Evolutionary conservation across 2,113 vertebrate species (phyloP), one percentile per base, ranked within the genome.

Genomic region (Solea senegalensis): DNA sequence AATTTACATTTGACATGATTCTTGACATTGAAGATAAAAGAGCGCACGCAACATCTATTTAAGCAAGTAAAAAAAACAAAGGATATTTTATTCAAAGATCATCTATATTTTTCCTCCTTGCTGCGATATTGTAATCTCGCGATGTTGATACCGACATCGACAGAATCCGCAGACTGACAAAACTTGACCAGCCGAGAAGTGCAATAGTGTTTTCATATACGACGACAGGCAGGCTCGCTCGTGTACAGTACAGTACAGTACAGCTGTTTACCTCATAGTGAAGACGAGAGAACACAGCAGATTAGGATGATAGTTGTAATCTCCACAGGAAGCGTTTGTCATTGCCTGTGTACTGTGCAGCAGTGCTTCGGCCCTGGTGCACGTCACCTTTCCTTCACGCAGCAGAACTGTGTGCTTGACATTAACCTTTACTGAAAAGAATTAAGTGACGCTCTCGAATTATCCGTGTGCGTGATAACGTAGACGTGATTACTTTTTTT

Each of bases 341-440:
- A 76, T 21, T 52, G 82, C 82, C 84, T 89, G 86, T 88, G 85
- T 81, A 86, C 89, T 92, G 91, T 91, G 91, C 92, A 91, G 86
- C 82, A 77, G 82, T 72, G 82, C 64, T 82, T 85, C 64, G 74
- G 61, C 78, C 75, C 65, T 43, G 43, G 60, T 76, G 83, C 58
- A 73, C 58, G 65, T 76, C 76, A 61, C 59, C 46, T 62, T 62
- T 60, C 56, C 64, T 78, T 72, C 45, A 54, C 52, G 48, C 67
- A 81, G 54, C 70, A 68, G 65, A 69, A 64, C 72, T 14, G 3
- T 53, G 40, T 69, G 76, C 71, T 61, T 21, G 21, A 21, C 21
- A 21, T 21, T 21, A 21, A 21, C 21, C 1, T 1, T 21, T 21
- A 21, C 21, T 21, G 21, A 21, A 21, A 21, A 21, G 21, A 21